Evolutionary conservation across 2,113 vertebrate genomes (phyloP).

Genomic region (Pterocles orientalis): DNA sequence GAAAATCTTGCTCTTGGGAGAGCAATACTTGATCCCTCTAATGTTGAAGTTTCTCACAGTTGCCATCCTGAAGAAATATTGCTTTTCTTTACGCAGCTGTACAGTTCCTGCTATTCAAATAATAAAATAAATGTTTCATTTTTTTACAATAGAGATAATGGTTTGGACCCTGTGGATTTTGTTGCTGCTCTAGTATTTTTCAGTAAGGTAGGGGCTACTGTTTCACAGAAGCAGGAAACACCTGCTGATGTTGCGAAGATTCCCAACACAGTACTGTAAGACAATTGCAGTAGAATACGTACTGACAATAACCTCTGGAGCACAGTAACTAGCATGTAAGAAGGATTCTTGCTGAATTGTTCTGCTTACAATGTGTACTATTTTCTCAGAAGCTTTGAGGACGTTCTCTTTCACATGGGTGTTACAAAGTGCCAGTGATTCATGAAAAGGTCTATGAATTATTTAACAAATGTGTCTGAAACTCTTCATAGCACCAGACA

Average conservation of each 20-base stretch:
- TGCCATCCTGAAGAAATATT: not conserved
- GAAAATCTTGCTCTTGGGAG: not conserved
- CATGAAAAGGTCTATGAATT: not conserved
- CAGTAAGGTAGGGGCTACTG: not conserved
- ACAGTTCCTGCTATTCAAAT: not conserved
- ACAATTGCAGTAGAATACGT: not conserved
- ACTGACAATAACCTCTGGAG: not conserved
- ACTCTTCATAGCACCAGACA: not conserved
- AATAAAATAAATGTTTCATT: not conserved
- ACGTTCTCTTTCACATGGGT: not conserved
- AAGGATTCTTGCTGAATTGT: not conserved
- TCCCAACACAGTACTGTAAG: not conserved
- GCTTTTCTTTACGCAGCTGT: not conserved
- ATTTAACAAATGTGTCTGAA: not conserved
- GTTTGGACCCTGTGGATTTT: not conserved
- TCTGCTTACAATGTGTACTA: not conserved
- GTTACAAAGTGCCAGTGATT: not conserved
- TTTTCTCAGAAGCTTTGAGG: not conserved
- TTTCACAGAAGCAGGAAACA: not conserved
- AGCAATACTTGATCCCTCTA: not conserved
- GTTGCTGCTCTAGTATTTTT: not conserved
- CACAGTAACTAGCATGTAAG: not conserved
- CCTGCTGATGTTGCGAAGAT: not conserved
- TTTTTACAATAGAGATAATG: not conserved
- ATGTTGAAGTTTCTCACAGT: not conserved